These are phyloP conservation scores for Sylvilagus bachmani DNA, from an alignment of 2,113 vertebrate species.

Conservation along the genomic window DNA sequence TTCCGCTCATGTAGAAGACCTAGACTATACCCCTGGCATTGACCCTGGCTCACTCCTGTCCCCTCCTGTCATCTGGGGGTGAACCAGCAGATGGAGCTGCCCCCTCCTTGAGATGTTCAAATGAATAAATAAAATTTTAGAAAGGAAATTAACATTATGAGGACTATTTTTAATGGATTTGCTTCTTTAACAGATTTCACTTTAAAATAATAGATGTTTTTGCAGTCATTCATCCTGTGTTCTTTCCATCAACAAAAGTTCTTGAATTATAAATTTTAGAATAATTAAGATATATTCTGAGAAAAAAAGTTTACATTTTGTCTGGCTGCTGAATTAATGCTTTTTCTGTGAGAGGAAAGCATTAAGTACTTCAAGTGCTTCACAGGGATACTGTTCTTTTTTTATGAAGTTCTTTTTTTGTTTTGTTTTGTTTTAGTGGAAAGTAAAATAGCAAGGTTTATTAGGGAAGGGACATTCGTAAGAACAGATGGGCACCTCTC, in stretches of 20 bases:
- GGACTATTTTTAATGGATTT: not conserved
- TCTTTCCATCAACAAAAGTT: slow-evolving; percentile 14
- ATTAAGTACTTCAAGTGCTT: not conserved
- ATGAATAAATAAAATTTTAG: no score
- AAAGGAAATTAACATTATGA: not conserved
- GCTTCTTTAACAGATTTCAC: not conserved
- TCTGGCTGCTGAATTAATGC: not conserved
- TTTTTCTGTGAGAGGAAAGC: not conserved
- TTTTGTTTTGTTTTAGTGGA: no score
- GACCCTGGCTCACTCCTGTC: no score
- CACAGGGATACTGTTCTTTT: not conserved
- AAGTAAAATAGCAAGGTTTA: no score
- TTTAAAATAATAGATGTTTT: slow-evolving; percentile 15
- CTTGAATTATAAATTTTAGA: slow-evolving; percentile 33
- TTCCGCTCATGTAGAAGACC: no score
- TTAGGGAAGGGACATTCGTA: no score
- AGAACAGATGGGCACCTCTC: no score
- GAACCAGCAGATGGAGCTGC: no score
- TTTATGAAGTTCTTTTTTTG: not conserved
- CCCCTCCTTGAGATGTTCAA: no score
- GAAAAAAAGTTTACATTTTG: not conserved
- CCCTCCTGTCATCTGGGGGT: no score
- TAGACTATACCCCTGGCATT: no score
- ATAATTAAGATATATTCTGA: not conserved
- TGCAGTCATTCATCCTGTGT: not conserved